Evolutionary conservation across 2,888 invertebrate genomes (phyloP).

Genomic region (Ormyrus labotus): DNA sequence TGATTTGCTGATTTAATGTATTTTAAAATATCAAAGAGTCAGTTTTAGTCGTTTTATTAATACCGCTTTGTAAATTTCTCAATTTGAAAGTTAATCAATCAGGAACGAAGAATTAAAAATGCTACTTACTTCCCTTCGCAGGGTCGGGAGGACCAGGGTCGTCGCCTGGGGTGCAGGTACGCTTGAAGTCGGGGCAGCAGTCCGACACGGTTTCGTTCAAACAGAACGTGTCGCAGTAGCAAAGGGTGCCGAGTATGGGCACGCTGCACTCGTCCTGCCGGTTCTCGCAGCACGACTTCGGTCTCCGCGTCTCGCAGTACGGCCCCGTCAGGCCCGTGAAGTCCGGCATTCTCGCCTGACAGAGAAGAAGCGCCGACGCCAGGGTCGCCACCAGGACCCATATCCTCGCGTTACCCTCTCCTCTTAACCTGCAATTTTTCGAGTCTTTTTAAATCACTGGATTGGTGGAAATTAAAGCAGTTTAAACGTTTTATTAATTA

Average conservation of each 20-base stretch:
- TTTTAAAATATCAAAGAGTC: no score
- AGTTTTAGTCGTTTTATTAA: no score
- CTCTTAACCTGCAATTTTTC: slow-evolving; percentile 18
- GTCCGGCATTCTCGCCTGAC: slow-evolving; percentile 22
- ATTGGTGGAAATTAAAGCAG: no score
- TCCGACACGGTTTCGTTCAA: slow-evolving; percentile 83
- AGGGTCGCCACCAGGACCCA: slow-evolving; percentile 9
- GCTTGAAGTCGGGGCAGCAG: slow-evolving; percentile 86
- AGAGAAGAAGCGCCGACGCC: not conserved
- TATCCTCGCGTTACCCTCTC: not conserved
- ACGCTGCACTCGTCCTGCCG: slow-evolving; percentile 89
- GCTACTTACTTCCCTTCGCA: no score
- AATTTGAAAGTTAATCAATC: no score
- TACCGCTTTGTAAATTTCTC: no score
- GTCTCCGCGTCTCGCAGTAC: slow-evolving; percentile 65
- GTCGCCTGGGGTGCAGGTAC: no score
- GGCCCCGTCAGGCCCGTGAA: slow-evolving; percentile 76
- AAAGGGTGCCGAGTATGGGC: slow-evolving; percentile 87
- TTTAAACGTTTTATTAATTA: no score
- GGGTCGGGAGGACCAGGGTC: no score
- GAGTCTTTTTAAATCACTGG: no score
- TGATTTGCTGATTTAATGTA: no score
- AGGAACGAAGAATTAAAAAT: no score
- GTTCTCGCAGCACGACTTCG: slow-evolving; percentile 82
- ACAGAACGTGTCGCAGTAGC: slow-evolving; percentile 97